Evolutionary conservation across 2,113 vertebrate genomes (phyloP).

Genomic region (Camelus bactrianus): DNA sequence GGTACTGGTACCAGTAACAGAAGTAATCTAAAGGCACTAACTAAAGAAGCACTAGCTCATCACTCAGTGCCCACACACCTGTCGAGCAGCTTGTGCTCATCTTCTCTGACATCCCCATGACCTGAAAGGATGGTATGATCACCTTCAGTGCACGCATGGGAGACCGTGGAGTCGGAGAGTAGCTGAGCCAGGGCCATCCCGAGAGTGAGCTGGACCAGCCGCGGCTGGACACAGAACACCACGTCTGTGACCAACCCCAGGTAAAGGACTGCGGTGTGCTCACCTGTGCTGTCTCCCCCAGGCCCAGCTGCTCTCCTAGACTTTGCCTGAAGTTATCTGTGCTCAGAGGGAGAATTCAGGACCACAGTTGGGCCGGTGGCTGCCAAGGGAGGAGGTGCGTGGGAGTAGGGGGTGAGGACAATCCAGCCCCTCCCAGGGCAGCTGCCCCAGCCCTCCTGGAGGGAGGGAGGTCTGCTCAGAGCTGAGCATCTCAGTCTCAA

Average conservation of each 20-base stretch:
- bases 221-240: neutral
- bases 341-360: neutral
- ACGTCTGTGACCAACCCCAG: neutral
- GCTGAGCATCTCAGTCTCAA: neutral
- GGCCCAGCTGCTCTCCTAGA: neutral
- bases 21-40: neutral
- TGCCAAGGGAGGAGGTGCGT: neutral
- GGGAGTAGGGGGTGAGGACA: neutral
- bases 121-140: neutral
- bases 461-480: neutral
- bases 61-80: rapidly evolving
- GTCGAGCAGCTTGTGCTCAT: rapidly evolving
- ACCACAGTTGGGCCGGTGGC: rapidly evolving
- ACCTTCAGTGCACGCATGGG: rapidly evolving
- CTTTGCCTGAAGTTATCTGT: neutral
- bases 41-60: neutral
- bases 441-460: neutral
- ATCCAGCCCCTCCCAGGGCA: neutral
- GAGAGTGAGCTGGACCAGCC: neutral
- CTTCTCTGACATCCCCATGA: neutral
- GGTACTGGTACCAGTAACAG: rapidly evolving
- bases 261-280: neutral
- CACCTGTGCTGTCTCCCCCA: neutral
- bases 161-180: neutral
- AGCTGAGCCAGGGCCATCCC: too few relatives aligned